Base-by-base conservation (phyloP, 2,888 invertebrate genomes). In the Bimastos eiseni region DNA sequence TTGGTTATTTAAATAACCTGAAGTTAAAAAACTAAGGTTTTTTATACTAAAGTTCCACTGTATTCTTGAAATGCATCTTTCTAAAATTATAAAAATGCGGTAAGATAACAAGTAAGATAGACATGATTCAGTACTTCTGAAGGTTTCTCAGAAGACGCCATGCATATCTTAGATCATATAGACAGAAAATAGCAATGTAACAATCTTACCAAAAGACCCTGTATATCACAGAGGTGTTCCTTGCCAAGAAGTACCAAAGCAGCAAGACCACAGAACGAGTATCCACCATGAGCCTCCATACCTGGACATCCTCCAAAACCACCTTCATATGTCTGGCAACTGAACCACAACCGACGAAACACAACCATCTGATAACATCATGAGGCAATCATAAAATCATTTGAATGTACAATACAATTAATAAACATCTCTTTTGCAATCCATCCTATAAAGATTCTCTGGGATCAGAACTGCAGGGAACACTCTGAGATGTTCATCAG, bases 271-370 rank as follows among this genome's bases (percentile, higher is more conserved):
- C 99, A 99, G 95, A 98, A 99, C 0, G 99, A 97, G 95, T 99
- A 99, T n/a, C 99, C 99, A 4, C 99, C 99, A 96, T 99, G 99
- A 15, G 99, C 99, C 95, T 99, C 99, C 96, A 98, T 97, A 19
- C 98, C 98, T 0, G 98, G 98, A 93, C 96, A 97, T 0, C 98
- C 99, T 83, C 97, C 97, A 96, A 99, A 99, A 0, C 99, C 99
- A 88, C 99, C 99, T 95, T 99, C 99, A 96, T 99, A 99, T 0
- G 98, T 98, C 95, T 99, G 99, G 96, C 99, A 99, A 93, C 97
- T 97, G 93, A 37, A 24, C 8, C 30, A 37, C 37, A 55, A 34
- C 6, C 30, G 8, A 37, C 15, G 19, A n/a, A 70, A 30, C 70
- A 70, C n/a, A 70, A 70, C 24, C 55, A 55, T 30, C 30, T 55